Conservation (phyloP, 2,888 invertebrate species). For the Strigamia crassipes region DNA sequence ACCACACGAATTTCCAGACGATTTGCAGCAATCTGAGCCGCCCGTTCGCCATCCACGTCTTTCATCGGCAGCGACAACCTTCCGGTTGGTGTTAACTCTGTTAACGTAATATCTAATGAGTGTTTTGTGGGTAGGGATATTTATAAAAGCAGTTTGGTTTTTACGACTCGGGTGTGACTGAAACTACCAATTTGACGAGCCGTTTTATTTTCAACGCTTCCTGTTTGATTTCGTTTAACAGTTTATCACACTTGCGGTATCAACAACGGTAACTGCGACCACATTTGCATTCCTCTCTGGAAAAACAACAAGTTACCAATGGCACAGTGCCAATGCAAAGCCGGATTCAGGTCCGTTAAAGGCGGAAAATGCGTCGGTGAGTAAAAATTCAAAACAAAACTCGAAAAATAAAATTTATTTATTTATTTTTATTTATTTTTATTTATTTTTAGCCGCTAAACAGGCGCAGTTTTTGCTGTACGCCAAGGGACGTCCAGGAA, state of each 20-base stretch:
- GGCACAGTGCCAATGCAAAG: constrained; percentile 72
- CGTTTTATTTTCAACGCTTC: constrained; percentile 38
- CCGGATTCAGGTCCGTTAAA: constrained; percentile 69
- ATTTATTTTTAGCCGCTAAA: constrained; percentile 61
- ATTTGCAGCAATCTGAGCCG: constrained; percentile 62
- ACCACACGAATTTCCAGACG: constrained; percentile 61
- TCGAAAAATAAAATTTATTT: constrained; percentile 49
- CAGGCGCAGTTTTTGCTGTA: constrained; percentile 70
- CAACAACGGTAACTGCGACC: constrained; percentile 70
- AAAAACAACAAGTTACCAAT: constrained; percentile 62
- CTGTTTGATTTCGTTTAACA: constrained; percentile 52
- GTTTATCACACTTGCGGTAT: constrained; percentile 72
- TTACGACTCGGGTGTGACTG: constrained; percentile 11
- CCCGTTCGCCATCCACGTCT: constrained; percentile 71
- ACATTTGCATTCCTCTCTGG: constrained; percentile 75
- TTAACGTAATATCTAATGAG: background rate
- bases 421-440: too few species aligned
- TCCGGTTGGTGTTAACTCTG: constrained; percentile 63
- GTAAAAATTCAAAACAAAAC: constrained; percentile 52
- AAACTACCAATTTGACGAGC: background rate
- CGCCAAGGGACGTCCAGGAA: constrained; percentile 70
- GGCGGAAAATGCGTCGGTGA: constrained; percentile 68
- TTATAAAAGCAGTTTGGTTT: background rate
- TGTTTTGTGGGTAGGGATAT: background rate
- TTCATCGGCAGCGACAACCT: constrained; percentile 78